Evolutionary conservation across 1,140 invertebrate genomes (phyloP).

Genomic region (Cyclina sinensis): DNA sequence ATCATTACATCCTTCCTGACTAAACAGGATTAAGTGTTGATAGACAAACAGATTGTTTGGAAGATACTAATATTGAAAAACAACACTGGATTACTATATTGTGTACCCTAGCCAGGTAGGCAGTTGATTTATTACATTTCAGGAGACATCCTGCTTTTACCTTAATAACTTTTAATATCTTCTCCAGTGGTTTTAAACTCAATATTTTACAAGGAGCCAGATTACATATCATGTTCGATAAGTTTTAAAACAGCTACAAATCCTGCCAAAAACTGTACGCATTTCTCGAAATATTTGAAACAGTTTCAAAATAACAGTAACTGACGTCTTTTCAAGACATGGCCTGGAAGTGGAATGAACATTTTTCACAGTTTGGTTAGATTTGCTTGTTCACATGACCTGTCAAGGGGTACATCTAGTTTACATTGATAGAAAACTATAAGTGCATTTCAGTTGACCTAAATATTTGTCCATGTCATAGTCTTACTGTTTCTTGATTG

Average conservation of each 20-base stretch:
- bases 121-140: neutral
- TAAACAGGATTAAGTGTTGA: slow-evolving; percentile 4
- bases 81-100: slow-evolving; percentile 36
- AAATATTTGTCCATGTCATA: too few species aligned
- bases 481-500: too few species aligned
- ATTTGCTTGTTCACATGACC: too few species aligned
- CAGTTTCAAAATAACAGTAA: too few species aligned
- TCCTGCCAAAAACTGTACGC: neutral
- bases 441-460: too few species aligned
- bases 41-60: neutral
- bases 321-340: too few species aligned
- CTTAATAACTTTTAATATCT: neutral
- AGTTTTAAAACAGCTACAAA: neutral
- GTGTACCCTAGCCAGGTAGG: neutral
- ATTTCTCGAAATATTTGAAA: too few species aligned
- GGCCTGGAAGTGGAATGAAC: too few species aligned
- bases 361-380: too few species aligned
- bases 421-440: too few species aligned
- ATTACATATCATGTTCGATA: neutral
- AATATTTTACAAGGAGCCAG: too few species aligned
- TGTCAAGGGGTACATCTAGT: too few species aligned
- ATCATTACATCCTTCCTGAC: slow-evolving; percentile 11
- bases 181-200: neutral
- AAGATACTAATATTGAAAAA: neutral
- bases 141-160: neutral